phyloP scores from a whole-genome alignment of 2,797 vertebrate genomes.

The Lacerta agilis region DNA sequence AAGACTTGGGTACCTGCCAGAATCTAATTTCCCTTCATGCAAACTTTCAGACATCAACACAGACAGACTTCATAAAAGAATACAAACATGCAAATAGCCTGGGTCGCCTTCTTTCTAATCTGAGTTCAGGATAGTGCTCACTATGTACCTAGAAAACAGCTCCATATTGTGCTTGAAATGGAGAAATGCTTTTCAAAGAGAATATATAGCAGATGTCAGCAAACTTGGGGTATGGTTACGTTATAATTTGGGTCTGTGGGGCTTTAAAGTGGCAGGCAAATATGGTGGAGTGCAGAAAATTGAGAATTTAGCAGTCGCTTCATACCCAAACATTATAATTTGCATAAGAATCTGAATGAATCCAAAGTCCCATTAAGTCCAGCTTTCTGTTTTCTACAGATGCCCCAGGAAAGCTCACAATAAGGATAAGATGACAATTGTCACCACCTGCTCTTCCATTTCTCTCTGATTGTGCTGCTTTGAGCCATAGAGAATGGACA shows the following conservation, averaged over 20 bases:
- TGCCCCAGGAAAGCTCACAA: too few relatives aligned
- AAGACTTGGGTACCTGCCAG: conserved; percentile 46
- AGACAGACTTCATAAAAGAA: conserved; percentile 40
- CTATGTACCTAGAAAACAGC: background rate
- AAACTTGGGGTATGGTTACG: background rate
- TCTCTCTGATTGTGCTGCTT: background rate
- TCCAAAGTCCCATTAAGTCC: background rate
- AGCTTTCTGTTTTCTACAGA: background rate
- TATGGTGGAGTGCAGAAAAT: background rate
- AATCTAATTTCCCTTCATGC: conserved; percentile 31
- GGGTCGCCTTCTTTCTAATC: background rate
- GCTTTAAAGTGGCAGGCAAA: background rate
- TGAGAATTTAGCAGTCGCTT: background rate
- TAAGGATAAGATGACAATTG: background rate
- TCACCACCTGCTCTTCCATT: background rate
- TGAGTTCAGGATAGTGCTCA: background rate
- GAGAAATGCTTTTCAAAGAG: background rate
- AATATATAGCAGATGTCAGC: background rate
- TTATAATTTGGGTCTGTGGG: background rate
- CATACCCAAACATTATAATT: background rate
- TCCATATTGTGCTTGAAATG: background rate
- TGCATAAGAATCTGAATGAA: background rate
- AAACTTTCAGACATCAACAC: conserved; percentile 35
- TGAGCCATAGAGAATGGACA: too few relatives aligned
- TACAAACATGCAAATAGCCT: background rate